Conservation (phyloP, 2,113 vertebrate species). For the Phyllostomus discolor region DNA sequence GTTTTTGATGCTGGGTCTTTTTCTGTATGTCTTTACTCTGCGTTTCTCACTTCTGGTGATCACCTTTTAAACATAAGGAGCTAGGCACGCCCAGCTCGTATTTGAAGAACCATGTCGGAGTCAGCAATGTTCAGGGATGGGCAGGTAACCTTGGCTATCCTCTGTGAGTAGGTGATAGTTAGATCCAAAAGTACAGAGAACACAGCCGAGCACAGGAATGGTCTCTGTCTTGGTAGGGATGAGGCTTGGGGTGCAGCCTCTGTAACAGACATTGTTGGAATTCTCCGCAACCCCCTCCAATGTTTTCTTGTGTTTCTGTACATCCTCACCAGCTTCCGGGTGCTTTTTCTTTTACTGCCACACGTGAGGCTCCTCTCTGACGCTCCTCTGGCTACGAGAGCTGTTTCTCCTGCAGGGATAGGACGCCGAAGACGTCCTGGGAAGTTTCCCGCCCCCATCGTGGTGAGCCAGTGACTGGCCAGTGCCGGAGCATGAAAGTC, state of each 20-base stretch:
- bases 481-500: neutral
- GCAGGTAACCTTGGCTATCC: neutral
- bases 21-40: neutral
- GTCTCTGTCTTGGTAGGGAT: neutral
- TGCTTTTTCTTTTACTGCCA: neutral
- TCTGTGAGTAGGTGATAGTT: neutral
- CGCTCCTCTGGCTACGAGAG: neutral
- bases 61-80: no score
- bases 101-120: neutral
- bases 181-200: neutral
- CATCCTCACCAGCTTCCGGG: neutral
- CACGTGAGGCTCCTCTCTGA: neutral
- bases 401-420: neutral
- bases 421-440: neutral
- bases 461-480: neutral
- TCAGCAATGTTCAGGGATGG: neutral
- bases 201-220: neutral
- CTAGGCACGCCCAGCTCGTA: neutral
- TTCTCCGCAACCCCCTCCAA: neutral
- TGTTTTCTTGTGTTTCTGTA: neutral
- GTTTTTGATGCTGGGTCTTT: neutral
- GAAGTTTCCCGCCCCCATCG: neutral
- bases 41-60: neutral
- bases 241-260: neutral
- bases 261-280: neutral